Evolutionary conservation across 2,113 vertebrate genomes (phyloP).

Genomic region (Neomonachus schauinslandi): DNA sequence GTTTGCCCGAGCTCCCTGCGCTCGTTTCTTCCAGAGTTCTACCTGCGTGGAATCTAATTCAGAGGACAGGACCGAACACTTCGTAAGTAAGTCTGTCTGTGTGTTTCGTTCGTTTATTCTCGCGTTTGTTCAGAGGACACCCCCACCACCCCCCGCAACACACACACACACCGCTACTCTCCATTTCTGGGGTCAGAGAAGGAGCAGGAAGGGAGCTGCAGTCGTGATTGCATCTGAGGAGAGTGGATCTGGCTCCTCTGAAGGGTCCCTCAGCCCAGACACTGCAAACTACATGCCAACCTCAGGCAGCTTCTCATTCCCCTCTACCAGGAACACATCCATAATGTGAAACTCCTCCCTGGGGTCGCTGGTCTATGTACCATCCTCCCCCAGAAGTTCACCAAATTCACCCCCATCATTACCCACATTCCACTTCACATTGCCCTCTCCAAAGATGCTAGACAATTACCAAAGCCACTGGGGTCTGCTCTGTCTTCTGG

Average conservation of each 20-base stretch:
- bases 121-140: background rate
- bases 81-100: background rate
- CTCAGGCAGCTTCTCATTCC: background rate
- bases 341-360: background rate
- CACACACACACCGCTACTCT: background rate
- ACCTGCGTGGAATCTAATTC: background rate
- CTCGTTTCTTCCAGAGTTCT: background rate
- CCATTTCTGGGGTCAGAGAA: background rate
- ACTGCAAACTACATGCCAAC: background rate
- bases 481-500: background rate
- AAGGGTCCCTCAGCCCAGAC: background rate
- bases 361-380: background rate
- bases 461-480: background rate
- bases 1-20: accelerated
- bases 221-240: background rate
- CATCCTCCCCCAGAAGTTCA: background rate
- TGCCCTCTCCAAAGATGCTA: background rate
- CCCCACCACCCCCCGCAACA: background rate
- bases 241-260: background rate
- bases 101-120: background rate
- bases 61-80: background rate
- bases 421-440: background rate
- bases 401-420: background rate
- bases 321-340: background rate
- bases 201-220: background rate